Conservation (phyloP, 2,888 invertebrate genomes). For the Trachelus iudaicus region DNA sequence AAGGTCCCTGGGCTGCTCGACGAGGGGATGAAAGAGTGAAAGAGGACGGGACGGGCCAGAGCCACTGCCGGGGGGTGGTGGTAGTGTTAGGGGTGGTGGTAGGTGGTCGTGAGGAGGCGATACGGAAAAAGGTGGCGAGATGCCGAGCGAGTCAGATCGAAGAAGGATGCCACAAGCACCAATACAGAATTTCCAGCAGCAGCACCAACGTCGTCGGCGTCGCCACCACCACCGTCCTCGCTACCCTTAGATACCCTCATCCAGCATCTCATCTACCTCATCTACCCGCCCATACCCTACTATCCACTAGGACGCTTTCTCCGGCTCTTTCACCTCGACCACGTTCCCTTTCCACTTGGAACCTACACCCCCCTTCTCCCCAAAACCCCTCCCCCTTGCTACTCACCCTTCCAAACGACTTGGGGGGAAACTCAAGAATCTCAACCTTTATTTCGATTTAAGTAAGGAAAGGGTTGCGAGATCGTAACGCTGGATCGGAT, state of each 20-base stretch:
- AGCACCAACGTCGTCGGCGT: background rate
- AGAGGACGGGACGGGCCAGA: constrained; percentile 27
- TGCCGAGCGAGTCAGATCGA: background rate
- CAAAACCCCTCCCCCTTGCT: too few species aligned
- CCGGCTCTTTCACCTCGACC: background rate
- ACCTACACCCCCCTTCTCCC: too few species aligned
- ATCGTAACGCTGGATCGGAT: background rate
- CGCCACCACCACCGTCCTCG: background rate
- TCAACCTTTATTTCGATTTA: constrained; percentile 60
- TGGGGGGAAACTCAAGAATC: constrained; percentile 48
- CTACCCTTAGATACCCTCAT: background rate
- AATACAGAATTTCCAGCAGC: constrained; percentile 23
- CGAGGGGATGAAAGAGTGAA: constrained; percentile 9
- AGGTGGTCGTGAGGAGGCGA: background rate
- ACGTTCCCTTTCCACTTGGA: background rate
- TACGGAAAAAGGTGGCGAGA: background rate
- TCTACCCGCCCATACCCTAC: background rate
- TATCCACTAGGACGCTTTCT: background rate
- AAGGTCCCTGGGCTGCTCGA: constrained; percentile 14
- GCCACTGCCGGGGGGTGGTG: constrained; percentile 14
- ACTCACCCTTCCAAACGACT: constrained; percentile 8
- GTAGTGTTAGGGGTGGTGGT: background rate
- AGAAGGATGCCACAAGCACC: constrained; percentile 21
- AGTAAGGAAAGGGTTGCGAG: constrained; percentile 60
- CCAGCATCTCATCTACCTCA: background rate